These are phyloP conservation scores for Epiblema foenella DNA, from an alignment of 2,888 invertebrate genomes.

Conservation along the genomic window DNA sequence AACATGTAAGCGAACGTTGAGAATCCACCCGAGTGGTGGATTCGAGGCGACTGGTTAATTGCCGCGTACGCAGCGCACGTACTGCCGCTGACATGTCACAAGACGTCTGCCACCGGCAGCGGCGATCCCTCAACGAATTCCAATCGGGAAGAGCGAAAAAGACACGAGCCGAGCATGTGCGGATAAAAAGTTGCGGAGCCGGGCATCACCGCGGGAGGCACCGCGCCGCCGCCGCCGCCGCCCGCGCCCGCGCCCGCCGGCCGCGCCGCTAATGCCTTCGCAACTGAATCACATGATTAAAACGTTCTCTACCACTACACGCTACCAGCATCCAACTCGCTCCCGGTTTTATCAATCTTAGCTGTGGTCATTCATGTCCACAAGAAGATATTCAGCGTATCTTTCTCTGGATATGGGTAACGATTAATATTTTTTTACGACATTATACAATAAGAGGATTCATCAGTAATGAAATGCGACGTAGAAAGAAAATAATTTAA, in stretches of 20 bases:
- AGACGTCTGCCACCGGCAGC: constrained; percentile 84
- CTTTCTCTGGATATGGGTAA: constrained; percentile 15
- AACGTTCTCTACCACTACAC: constrained; percentile 55
- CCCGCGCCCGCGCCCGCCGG: constrained; percentile 53
- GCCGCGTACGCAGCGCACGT: constrained; percentile 81
- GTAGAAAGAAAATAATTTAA: constrained; percentile 33
- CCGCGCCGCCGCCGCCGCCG: constrained; percentile 44
- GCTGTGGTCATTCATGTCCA: constrained; percentile 59
- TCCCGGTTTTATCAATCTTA: constrained; percentile 55
- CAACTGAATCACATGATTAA: constrained; percentile 68
- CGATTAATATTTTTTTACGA: constrained; percentile 23
- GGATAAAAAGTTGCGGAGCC: constrained; percentile 76
- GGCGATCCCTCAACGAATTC: constrained; percentile 83
- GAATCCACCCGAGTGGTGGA: constrained; percentile 63
- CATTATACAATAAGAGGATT: constrained; percentile 26
- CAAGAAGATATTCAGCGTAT: constrained; percentile 48
- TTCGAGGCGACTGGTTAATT: constrained; percentile 78
- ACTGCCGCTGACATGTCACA: constrained; percentile 79
- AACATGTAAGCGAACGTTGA: constrained; percentile 60
- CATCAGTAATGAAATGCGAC: constrained; percentile 26
- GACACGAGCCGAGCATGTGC: constrained; percentile 82
- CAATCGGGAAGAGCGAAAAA: constrained; percentile 83
- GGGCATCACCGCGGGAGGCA: constrained; percentile 76
- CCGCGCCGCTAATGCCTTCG: constrained; percentile 53
- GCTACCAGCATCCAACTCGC: constrained; percentile 49